These are phyloP conservation scores for Willowsia nigromaculata DNA, from an alignment of 2,888 invertebrate genomes.

Conservation along the genomic window DNA sequence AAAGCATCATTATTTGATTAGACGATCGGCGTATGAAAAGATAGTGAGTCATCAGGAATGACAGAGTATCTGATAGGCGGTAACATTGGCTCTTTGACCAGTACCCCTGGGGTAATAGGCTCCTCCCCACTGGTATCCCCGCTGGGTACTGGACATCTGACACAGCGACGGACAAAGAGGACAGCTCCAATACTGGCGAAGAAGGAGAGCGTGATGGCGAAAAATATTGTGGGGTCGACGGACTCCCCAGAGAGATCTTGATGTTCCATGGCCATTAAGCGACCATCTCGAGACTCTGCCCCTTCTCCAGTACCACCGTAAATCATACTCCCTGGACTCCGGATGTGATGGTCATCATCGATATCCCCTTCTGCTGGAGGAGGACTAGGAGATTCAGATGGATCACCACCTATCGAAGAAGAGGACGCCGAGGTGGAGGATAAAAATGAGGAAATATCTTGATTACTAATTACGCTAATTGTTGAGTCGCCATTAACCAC, in stretches of 20 bases:
- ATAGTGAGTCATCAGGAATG: constrained; percentile 79
- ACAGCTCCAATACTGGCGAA: constrained; percentile 80
- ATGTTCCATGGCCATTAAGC: background rate
- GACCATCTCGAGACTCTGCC: constrained; percentile 69
- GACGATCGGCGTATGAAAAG: constrained; percentile 75
- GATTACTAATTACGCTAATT: too few relatives aligned
- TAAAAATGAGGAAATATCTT: too few relatives aligned
- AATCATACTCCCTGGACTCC: constrained; percentile 5
- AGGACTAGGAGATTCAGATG: too few relatives aligned
- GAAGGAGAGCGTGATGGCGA: constrained; percentile 80
- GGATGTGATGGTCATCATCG: constrained; percentile 14
- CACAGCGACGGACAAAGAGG: constrained; percentile 80
- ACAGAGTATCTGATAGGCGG: constrained; percentile 80
- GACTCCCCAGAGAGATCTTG: constrained; percentile 14
- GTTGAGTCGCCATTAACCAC: too few relatives aligned
- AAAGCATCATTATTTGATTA: constrained; percentile 50
- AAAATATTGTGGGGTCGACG: constrained; percentile 79
- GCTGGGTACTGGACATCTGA: constrained; percentile 79
- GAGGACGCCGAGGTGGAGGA: too few relatives aligned
- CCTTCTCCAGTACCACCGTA: background rate
- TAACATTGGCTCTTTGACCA: constrained; percentile 77
- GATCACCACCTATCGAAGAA: background rate
- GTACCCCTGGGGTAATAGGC: constrained; percentile 76
- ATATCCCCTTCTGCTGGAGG: constrained; percentile 17
- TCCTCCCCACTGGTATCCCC: constrained; percentile 58